These are phyloP conservation scores for Passer montanus DNA, from an alignment of 2,113 vertebrate genomes.

Conservation along the genomic window DNA sequence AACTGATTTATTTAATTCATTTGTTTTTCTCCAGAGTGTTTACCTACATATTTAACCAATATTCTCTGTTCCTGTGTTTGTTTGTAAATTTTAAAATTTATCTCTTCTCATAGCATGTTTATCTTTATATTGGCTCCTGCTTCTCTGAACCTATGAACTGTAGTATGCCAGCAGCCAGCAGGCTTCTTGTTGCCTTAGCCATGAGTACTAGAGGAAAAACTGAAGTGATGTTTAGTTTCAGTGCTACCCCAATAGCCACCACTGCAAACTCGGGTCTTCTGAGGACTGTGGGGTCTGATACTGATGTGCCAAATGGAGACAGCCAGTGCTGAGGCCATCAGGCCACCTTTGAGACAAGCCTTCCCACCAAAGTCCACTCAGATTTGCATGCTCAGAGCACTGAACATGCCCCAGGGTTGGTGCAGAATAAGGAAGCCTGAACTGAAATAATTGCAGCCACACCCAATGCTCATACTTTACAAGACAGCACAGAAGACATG, in stretches of 20 bases:
- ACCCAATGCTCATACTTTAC: neutral
- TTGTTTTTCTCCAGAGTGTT: neutral
- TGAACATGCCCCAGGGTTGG: neutral
- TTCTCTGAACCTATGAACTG: neutral
- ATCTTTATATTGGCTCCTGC: neutral
- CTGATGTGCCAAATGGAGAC: neutral
- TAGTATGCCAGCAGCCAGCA: neutral
- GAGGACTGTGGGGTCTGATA: neutral
- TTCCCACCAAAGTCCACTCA: neutral
- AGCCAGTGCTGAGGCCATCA: neutral
- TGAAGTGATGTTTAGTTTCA: neutral
- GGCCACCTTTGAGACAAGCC: neutral
- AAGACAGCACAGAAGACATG: neutral
- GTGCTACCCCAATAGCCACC: neutral
- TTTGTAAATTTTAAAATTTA: neutral
- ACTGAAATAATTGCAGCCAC: neutral
- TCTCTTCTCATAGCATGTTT: neutral
- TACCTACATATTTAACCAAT: neutral
- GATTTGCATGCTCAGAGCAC: neutral
- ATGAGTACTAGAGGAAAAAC: neutral
- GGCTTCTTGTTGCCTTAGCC: neutral
- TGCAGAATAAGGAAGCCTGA: neutral
- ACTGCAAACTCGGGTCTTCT: neutral
- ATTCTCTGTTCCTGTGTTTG: neutral
- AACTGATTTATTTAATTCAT: neutral